Evolutionary conservation across 2,113 vertebrate genomes (phyloP).

Genomic region (Synchiropus splendidus): DNA sequence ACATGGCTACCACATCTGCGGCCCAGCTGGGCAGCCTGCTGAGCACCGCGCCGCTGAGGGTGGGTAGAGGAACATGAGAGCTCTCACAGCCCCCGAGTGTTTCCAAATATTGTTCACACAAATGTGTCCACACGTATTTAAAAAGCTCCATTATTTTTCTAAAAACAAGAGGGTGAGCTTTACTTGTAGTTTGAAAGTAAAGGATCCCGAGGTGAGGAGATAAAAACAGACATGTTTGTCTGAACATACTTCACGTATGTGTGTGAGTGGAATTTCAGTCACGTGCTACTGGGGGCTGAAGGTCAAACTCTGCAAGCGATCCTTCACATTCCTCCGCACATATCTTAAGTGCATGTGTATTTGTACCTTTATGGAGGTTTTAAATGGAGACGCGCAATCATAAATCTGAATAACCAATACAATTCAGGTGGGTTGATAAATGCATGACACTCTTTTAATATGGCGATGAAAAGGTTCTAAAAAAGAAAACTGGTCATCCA

Average conservation of each 20-base stretch:
- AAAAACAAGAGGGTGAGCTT: no score
- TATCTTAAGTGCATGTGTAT: conserved; percentile 33
- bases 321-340: conserved; percentile 59
- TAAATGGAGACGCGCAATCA: no score
- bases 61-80: conserved; percentile 11
- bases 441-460: no score
- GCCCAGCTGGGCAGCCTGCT: conserved; percentile 58
- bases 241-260: conserved; percentile 19
- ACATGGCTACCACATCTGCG: conserved; percentile 69
- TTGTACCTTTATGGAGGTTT: conserved; percentile 16
- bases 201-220: conserved; percentile 13
- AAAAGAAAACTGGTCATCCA: no score
- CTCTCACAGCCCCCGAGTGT: conserved; percentile 22
- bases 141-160: no score
- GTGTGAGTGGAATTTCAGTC: conserved; percentile 55
- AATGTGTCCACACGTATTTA: no score
- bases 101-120: conserved; percentile 5
- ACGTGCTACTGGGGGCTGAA: conserved; percentile 52
- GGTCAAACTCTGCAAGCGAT: conserved; percentile 60
- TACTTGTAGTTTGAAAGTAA: no score
- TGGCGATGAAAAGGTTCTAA: no score
- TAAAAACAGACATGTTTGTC: conserved; percentile 28
- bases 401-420: no score
- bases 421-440: no score
- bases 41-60: conserved; percentile 26